Conservation (phyloP, 2,113 vertebrate species). For the Saguinus imperator region DNA sequence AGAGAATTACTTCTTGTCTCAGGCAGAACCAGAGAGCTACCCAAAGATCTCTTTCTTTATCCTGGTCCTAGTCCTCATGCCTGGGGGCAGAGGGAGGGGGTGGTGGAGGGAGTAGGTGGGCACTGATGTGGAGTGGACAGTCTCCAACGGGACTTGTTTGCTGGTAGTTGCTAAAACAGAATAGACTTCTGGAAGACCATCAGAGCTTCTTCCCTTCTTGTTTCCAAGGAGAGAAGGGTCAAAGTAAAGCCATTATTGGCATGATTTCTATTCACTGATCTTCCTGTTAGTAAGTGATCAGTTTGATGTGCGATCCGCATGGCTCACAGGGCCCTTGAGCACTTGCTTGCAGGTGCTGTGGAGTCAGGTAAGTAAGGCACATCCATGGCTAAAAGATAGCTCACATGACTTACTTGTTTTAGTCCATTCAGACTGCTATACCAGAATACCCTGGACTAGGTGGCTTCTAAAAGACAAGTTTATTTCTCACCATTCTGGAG, state of each 20-base stretch:
- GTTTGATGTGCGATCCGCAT: background rate
- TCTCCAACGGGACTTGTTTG: background rate
- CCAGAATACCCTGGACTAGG: background rate
- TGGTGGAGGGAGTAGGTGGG: background rate
- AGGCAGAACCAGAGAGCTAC: background rate
- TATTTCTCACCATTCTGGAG: background rate
- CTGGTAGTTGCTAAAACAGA: background rate
- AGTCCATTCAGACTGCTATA: background rate
- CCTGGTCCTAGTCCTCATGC: background rate
- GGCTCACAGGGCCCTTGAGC: background rate
- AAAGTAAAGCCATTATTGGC: background rate
- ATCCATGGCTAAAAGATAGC: background rate
- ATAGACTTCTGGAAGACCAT: background rate
- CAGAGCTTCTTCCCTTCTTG: background rate
- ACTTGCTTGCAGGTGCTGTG: background rate
- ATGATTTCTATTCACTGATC: background rate
- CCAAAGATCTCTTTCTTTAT: background rate
- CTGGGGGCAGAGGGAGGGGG: too few species aligned
- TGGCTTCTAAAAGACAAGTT: background rate
- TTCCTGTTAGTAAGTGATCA: background rate
- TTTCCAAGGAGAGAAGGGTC: background rate
- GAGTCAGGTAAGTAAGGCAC: background rate
- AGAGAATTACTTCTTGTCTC: conserved; percentile 20
- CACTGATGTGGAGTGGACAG: background rate
- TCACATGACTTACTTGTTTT: rapidly evolving